phyloP scores from a whole-genome alignment of 1,140 invertebrate genomes.

The Drosophila asahinai region DNA sequence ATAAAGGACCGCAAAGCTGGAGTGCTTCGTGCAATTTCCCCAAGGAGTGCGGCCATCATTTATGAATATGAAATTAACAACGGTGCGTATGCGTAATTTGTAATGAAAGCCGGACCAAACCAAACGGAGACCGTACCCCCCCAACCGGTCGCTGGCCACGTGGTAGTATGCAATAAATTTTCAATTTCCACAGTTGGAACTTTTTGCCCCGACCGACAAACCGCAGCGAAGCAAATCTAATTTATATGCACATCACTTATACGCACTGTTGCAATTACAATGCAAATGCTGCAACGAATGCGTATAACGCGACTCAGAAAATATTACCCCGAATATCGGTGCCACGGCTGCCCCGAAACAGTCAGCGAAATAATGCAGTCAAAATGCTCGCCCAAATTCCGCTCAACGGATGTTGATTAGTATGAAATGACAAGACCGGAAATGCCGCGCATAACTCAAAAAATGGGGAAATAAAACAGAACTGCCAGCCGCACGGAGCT shows the following conservation, averaged over 20 bases:
- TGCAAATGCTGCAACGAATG: constrained; percentile 67
- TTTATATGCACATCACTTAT: constrained; percentile 80
- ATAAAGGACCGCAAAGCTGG: constrained; percentile 30
- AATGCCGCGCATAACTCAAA: constrained; percentile 52
- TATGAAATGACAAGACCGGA: constrained; percentile 76
- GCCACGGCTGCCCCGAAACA: neutral
- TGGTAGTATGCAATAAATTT: constrained; percentile 68
- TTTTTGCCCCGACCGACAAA: constrained; percentile 25
- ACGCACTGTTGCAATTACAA: constrained; percentile 71
- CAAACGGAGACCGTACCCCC: constrained; percentile 1
- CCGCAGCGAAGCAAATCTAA: constrained; percentile 68
- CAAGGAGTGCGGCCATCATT: constrained; percentile 48
- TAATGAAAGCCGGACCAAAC: constrained; percentile 34
- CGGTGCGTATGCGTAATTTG: constrained; percentile 75
- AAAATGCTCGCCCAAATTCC: constrained; percentile 43
- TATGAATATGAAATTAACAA: constrained; percentile 80
- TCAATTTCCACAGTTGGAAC: constrained; percentile 63
- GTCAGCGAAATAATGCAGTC: constrained; percentile 45
- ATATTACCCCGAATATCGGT: constrained; percentile 41
- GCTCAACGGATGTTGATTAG: constrained; percentile 75
- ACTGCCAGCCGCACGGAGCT: constrained; percentile 26
- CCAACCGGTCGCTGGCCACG: constrained; percentile 4
- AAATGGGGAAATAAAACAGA: constrained; percentile 21
- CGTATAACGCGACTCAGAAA: constrained; percentile 44
- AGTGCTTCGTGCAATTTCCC: constrained; percentile 57